A percentile compares a stretch with the other conserved stretches of the same genome.
phyloP scores from a whole-genome alignment of 2,797 vertebrate genomes.

The Centroberyx gerrardi region DNA sequence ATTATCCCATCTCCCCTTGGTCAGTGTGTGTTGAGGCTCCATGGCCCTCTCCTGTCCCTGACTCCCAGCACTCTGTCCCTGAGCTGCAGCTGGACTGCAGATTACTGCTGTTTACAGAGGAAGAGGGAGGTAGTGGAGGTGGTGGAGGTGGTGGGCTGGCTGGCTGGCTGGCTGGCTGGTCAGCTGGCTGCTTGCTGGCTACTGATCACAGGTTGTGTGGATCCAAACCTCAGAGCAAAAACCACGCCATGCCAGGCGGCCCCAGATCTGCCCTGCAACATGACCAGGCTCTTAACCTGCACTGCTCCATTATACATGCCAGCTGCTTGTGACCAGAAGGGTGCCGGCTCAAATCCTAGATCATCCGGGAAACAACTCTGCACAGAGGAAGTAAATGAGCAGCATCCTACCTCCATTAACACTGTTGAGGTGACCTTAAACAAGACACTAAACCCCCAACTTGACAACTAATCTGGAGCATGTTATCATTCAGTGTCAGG shows the following conservation, averaged over 20 bases:
- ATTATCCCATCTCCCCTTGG: slow-evolving; percentile 3
- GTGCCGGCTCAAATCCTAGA: not conserved
- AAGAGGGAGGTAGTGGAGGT: slow-evolving; percentile 49
- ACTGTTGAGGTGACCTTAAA: not conserved
- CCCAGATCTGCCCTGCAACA: slow-evolving; percentile 51
- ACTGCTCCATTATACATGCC: not conserved
- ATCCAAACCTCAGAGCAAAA: slow-evolving; percentile 55
- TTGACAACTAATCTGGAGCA: too few species aligned
- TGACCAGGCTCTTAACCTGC: not conserved
- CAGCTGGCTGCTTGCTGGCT: slow-evolving; percentile 54
- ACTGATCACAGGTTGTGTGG: slow-evolving; percentile 70
- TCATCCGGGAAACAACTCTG: too few species aligned
- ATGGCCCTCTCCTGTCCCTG: slow-evolving; percentile 45
- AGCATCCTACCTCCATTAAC: not conserved
- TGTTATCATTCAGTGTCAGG: too few species aligned
- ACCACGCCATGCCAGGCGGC: slow-evolving; percentile 24
- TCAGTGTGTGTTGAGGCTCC: slow-evolving; percentile 7
- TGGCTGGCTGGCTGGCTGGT: slow-evolving; percentile 49
- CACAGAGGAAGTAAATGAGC: not conserved
- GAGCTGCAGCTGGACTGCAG: slow-evolving; percentile 74
- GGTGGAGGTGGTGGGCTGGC: slow-evolving; percentile 12
- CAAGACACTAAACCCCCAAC: not conserved
- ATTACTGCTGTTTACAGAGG: slow-evolving; percentile 71
- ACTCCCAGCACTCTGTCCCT: slow-evolving; percentile 64
- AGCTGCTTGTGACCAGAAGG: not conserved